These are phyloP conservation scores for Eptatretus burgeri DNA, from an alignment of 2,113 vertebrate genomes.

Conservation along the genomic window DNA sequence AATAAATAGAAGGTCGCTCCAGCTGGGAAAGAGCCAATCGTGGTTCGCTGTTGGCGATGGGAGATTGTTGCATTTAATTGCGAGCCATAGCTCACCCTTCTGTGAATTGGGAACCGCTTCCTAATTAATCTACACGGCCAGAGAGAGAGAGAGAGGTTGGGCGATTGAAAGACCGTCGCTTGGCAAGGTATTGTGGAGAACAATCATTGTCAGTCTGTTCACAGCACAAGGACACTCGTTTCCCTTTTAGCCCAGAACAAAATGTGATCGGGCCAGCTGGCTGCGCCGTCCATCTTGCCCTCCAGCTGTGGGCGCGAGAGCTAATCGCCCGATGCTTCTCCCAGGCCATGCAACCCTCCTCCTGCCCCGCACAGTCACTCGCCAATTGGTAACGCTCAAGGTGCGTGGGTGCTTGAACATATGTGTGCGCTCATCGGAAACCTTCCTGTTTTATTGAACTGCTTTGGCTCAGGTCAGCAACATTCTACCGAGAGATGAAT, in stretches of 20 bases:
- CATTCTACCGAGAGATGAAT: no score
- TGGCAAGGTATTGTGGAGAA: not conserved
- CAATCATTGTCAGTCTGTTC: not conserved
- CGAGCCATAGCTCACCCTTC: not conserved
- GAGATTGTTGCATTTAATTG: slow-evolving; percentile 3
- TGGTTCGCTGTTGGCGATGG: not conserved
- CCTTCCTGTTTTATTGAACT: no score
- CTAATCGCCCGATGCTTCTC: not conserved
- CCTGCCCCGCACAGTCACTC: no score
- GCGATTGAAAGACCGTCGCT: not conserved
- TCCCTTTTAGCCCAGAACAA: not conserved
- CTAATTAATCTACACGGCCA: slow-evolving; percentile 1
- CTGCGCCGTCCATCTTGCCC: not conserved
- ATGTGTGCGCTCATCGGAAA: no score
- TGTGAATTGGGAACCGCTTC: not conserved
- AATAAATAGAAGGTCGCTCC: not conserved
- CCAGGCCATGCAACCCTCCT: no score
- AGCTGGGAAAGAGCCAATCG: slow-evolving; percentile 3
- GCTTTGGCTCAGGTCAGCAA: no score
- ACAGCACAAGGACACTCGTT: slow-evolving; percentile 2
- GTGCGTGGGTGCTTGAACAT: no score
- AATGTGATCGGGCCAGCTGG: slow-evolving; percentile 4
- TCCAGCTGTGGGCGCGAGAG: slow-evolving; percentile 3
- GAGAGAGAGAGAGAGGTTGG: not conserved
- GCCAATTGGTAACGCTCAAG: no score